A percentile compares a stretch with the other conserved stretches of the same genome.
phyloP scores from a whole-genome alignment of 2,797 vertebrate genomes.

The Syngnathus rostellatus region DNA sequence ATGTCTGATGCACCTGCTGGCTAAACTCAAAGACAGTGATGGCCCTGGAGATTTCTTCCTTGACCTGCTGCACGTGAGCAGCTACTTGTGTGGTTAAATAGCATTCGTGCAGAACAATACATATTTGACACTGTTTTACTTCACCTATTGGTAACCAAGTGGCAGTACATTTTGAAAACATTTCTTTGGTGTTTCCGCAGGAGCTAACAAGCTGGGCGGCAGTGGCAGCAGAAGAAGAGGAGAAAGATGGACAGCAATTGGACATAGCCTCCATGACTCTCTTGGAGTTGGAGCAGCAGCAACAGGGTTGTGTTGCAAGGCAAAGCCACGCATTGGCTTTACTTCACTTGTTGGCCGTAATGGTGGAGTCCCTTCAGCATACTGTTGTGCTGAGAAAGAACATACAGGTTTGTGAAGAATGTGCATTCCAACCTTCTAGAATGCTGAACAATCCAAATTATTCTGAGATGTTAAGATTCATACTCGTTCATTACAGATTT shows the following conservation, averaged over 20 bases:
- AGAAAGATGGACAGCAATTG: conserved; percentile 21
- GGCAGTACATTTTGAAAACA: background rate
- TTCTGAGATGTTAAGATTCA: background rate
- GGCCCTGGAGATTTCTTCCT: conserved; percentile 89
- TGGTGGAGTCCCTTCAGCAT: conserved; percentile 79
- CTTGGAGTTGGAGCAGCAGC: conserved; percentile 71
- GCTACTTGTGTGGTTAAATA: background rate
- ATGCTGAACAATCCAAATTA: background rate
- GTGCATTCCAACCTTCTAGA: background rate
- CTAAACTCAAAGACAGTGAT: conserved; percentile 72
- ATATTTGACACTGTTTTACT: background rate
- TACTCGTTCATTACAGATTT: background rate
- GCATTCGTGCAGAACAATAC: background rate
- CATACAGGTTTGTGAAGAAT: conserved; percentile 70
- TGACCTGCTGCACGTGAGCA: conserved; percentile 76
- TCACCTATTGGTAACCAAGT: background rate
- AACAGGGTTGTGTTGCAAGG: conserved; percentile 25
- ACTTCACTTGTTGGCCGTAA: conserved; percentile 77
- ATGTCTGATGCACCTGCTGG: conserved; percentile 77
- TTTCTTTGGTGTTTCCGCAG: conserved; percentile 44
- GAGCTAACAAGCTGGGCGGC: conserved; percentile 71
- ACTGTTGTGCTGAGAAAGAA: conserved; percentile 76
- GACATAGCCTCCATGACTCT: conserved; percentile 55
- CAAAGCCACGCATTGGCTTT: conserved; percentile 65
- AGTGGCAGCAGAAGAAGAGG: conserved; percentile 46